These are phyloP conservation scores for Laticauda laticaudata DNA, from an alignment of 2,113 vertebrate species.

Conservation along the genomic window DNA sequence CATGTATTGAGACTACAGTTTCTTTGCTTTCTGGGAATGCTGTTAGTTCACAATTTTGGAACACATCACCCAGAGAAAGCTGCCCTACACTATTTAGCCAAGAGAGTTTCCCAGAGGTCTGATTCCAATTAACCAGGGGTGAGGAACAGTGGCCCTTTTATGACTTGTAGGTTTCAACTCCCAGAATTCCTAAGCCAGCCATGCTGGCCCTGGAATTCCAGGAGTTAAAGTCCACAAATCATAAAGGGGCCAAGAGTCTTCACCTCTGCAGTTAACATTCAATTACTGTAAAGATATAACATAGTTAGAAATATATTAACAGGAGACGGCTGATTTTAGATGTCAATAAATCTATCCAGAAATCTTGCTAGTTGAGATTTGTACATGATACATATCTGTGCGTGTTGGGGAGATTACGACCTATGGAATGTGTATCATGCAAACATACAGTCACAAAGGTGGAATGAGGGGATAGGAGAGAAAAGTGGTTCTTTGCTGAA, in stretches of 20 bases:
- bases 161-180: neutral
- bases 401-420: neutral
- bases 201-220: neutral
- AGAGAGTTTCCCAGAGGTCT: neutral
- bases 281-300: neutral
- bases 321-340: neutral
- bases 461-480: neutral
- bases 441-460: neutral
- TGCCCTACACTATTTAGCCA: neutral
- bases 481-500: neutral
- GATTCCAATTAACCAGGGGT: neutral
- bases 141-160: neutral
- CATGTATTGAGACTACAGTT: neutral
- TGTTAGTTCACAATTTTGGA: neutral
- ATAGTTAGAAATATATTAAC: neutral
- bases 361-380: neutral
- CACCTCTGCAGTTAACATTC: neutral
- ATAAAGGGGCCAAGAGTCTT: neutral
- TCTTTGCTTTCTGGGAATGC: neutral
- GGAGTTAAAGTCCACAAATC: neutral
- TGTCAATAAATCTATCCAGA: neutral
- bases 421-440: neutral
- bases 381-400: neutral
- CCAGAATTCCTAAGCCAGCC: neutral
- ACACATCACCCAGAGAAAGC: neutral